Evolutionary conservation across 2,797 vertebrate species (phyloP).

Genomic region (Tinamus major): DNA sequence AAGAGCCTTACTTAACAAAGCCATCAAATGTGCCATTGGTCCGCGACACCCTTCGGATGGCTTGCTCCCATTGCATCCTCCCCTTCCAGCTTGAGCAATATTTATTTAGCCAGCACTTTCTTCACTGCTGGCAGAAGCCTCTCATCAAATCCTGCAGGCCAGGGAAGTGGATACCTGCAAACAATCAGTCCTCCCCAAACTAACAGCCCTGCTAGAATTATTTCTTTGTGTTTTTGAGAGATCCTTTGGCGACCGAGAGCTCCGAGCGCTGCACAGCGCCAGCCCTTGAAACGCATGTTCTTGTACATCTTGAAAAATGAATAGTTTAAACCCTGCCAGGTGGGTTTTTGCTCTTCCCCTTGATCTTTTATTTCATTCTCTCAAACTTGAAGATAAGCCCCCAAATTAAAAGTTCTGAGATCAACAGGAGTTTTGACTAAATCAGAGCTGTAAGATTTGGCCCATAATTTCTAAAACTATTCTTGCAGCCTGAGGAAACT

Average conservation of each 20-base stretch:
- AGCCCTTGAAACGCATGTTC: slow-evolving; percentile 32
- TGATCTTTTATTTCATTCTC: not conserved
- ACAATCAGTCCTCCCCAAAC: not conserved
- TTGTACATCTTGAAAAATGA: slow-evolving; percentile 11
- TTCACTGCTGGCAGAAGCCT: not conserved
- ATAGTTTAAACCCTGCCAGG: not conserved
- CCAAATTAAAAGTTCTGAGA: not conserved
- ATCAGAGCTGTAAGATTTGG: not conserved
- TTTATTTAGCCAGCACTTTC: no score
- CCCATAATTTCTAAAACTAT: not conserved
- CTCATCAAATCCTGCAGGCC: not conserved
- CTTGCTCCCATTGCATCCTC: not conserved
- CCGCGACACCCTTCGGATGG: not conserved
- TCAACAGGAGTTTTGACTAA: not conserved
- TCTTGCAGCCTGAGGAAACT: not conserved
- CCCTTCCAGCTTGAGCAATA: not conserved
- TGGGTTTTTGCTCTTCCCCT: not conserved
- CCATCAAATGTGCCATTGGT: not conserved
- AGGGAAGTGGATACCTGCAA: not conserved
- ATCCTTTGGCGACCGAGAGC: not conserved
- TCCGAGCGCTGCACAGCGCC: not conserved
- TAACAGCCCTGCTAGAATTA: not conserved
- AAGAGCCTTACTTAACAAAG: no score
- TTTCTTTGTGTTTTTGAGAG: not conserved
- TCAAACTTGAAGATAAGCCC: not conserved